phyloP scores from a whole-genome alignment of 2,797 vertebrate species.

The Antrozous pallidus region DNA sequence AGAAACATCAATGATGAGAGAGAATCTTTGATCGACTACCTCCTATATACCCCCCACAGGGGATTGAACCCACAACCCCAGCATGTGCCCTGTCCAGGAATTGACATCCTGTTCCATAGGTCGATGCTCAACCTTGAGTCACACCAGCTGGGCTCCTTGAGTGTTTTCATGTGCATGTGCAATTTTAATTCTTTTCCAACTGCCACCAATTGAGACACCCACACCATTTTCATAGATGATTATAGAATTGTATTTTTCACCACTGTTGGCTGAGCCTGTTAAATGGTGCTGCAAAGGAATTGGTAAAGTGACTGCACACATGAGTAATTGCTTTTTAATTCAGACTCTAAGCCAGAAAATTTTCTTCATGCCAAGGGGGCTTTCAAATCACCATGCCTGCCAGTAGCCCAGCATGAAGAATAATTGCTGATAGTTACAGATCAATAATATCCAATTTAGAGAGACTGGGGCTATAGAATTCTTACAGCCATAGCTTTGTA shows the following conservation, averaged over 20 bases:
- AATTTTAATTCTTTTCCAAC: background rate
- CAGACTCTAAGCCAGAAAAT: background rate
- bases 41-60: background rate
- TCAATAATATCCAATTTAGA: slow-evolving; percentile 15
- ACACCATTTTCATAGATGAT: background rate
- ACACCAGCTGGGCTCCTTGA: background rate
- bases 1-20: background rate
- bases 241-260: background rate
- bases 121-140: background rate
- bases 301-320: background rate
- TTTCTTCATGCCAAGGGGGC: background rate
- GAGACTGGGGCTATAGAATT: background rate
- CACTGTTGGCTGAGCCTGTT: background rate
- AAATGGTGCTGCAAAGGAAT: background rate
- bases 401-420: background rate
- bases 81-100: background rate
- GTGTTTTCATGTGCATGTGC: background rate
- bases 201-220: background rate
- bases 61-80: background rate
- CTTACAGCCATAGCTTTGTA: background rate
- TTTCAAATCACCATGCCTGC: background rate
- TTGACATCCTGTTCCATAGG: background rate
- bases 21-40: background rate
- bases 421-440: slow-evolving; percentile 26
- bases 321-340: slow-evolving; percentile 11